A percentile compares a stretch with the other conserved stretches of the same genome.
Conservation (phyloP, 1,140 invertebrate species). For the Notospermus geniculatus region DNA sequence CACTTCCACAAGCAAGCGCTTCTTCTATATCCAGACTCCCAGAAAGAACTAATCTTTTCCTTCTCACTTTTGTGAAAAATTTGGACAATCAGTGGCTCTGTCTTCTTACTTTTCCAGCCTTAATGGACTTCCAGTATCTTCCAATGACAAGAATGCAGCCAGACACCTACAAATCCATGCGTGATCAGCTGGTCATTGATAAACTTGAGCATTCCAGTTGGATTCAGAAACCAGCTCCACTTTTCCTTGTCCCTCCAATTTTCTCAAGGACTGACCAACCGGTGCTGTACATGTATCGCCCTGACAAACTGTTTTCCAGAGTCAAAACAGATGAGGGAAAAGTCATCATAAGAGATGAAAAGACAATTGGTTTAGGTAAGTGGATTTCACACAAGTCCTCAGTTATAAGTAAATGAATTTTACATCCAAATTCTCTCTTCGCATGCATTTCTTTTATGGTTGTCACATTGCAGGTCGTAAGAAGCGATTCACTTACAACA, state of each 20-base stretch:
- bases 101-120: conserved; percentile 58
- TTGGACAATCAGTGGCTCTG: conserved; percentile 36
- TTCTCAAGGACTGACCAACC: conserved; percentile 64
- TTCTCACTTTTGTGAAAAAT: no score
- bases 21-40: no score
- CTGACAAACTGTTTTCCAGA: conserved; percentile 7
- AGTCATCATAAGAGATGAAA: conserved; percentile 3
- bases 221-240: conserved; percentile 58
- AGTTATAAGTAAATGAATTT: no score
- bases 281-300: conserved; percentile 10
- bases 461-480: conserved; percentile 19
- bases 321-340: conserved; percentile 8
- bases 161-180: conserved; percentile 66
- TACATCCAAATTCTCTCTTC: no score
- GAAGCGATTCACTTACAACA: conserved; percentile 40
- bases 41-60: no score
- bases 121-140: conserved; percentile 89
- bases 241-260: conserved; percentile 72
- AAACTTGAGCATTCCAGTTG: conserved; percentile 33
- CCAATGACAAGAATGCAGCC: conserved; percentile 63
- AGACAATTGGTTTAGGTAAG: conserved; percentile 1
- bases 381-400: no score
- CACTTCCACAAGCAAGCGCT: background rate
- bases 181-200: conserved; percentile 58
- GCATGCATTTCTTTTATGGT: no score